Evolutionary conservation across 2,797 vertebrate species (phyloP).

Genomic region (Syngnathus acus): DNA sequence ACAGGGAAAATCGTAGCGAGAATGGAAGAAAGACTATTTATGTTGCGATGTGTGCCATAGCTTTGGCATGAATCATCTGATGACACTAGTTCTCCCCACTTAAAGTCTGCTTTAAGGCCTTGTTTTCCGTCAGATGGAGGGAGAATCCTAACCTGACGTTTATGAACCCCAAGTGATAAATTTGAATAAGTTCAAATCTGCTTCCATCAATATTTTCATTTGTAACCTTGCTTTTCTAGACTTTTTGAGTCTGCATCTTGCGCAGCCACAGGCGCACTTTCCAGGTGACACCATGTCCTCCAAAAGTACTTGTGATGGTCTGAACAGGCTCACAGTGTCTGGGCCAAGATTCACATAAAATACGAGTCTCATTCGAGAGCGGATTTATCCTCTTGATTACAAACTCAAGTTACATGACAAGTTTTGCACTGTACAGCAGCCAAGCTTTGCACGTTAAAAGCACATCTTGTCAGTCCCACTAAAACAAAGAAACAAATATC

Average conservation of each 20-base stretch:
- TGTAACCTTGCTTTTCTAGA: no score
- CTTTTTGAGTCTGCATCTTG: conserved; percentile 7
- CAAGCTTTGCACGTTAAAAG: not conserved
- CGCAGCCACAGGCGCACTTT: conserved; percentile 37
- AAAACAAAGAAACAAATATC: not conserved
- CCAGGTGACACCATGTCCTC: conserved; percentile 44
- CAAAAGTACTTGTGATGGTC: conserved; percentile 18
- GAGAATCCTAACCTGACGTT: no score
- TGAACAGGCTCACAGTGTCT: conserved; percentile 30
- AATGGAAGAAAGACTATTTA: no score
- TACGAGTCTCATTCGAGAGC: conserved; percentile 21
- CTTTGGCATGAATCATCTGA: no score
- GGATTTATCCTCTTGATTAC: conserved; percentile 8
- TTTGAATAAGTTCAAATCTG: no score
- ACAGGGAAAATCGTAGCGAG: no score
- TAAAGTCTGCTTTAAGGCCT: no score
- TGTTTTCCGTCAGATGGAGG: no score
- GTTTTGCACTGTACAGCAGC: not conserved
- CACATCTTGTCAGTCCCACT: not conserved
- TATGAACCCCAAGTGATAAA: no score
- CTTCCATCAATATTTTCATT: no score
- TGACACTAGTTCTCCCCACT: no score
- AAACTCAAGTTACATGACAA: not conserved
- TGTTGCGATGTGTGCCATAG: no score
- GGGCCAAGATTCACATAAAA: conserved; percentile 21